phyloP scores from a whole-genome alignment of 2,888 invertebrate species.

The Ischnura elegans region DNA sequence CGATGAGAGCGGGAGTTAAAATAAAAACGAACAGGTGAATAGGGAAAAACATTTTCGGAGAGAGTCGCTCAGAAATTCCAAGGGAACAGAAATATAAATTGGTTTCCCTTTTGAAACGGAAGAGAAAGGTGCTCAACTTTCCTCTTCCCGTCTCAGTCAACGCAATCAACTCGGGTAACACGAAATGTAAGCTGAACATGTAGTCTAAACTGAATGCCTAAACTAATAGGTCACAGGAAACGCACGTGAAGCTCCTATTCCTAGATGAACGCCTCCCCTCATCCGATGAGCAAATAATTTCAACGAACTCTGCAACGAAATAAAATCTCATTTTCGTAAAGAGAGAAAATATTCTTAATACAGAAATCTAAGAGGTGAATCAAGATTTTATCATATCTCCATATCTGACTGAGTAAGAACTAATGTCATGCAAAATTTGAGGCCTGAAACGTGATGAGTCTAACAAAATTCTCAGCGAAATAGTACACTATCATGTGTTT shows the following conservation, averaged over 20 bases:
- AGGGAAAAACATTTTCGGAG: background rate
- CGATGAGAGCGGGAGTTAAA: background rate
- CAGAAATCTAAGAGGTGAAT: too few relatives aligned
- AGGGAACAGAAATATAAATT: background rate
- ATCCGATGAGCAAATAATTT: too few relatives aligned
- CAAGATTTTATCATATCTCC: too few relatives aligned
- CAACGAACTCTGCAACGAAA: too few relatives aligned
- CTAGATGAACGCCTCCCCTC: too few relatives aligned
- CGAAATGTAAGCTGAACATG: background rate
- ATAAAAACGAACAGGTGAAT: background rate
- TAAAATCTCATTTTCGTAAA: too few relatives aligned
- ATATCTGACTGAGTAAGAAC: too few relatives aligned
- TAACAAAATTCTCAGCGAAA: too few relatives aligned
- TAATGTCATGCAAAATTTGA: too few relatives aligned
- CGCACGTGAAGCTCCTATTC: background rate
- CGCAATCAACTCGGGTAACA: background rate
- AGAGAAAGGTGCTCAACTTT: background rate
- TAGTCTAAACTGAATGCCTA: background rate
- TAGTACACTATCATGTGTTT: too few relatives aligned
- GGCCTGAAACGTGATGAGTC: too few relatives aligned
- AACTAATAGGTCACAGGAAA: background rate
- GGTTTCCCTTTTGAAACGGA: background rate
- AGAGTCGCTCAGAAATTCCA: background rate
- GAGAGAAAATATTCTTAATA: too few relatives aligned
- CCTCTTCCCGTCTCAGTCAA: background rate